Base-by-base conservation (phyloP, 2,797 vertebrate genomes). In the Triplophysa bombifrons region DNA sequence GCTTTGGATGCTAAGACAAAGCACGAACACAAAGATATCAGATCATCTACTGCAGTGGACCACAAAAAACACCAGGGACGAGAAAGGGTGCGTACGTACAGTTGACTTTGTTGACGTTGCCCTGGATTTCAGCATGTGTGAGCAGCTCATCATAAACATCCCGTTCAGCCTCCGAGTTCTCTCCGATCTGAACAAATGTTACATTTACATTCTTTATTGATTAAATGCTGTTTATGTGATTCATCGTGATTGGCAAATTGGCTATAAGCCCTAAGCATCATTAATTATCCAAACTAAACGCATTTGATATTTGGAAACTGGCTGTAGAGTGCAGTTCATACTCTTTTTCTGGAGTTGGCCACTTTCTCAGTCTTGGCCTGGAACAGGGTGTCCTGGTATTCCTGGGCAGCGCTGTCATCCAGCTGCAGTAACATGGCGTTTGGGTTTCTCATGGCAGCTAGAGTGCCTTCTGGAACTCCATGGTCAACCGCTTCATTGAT, bases 121-220 rank as follows among this genome's bases (percentile, higher is more conserved):
- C 98, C 85, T 99, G 98, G 86, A 99, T 98, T 85, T 99, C 98
- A 55, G 98, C 98, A 84, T 99, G 98, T 1, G 98, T 99, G 82
- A 99, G 94, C 38, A 99, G 94, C 87, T 99, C 98, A 48, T 99
- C 98, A 44, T 99, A 99, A 34, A 97, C 89, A 1, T 99, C 98
- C 64, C 96, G 90, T 88, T 99, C 98, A 53, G 92, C 93, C 0
- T 96, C 94, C 0, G 92, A 69, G 25, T 95, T 95, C 88, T 98
- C 96, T 10, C 92, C 93, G 83, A 96, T 93, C 93, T 98, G 0
- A 7, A 85, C 72, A 72, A 68, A 72, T 2, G 56, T 19, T 41
- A n/a, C 0, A 50, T 56, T 19, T 51, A 20, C 12, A 19, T 20
- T 12, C 34, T 64, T n/a, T 41, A 41, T 41, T 65, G 2, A n/a